Evolutionary conservation across 2,797 vertebrate genomes (phyloP).

Genomic region (Danio jaintianensis): DNA sequence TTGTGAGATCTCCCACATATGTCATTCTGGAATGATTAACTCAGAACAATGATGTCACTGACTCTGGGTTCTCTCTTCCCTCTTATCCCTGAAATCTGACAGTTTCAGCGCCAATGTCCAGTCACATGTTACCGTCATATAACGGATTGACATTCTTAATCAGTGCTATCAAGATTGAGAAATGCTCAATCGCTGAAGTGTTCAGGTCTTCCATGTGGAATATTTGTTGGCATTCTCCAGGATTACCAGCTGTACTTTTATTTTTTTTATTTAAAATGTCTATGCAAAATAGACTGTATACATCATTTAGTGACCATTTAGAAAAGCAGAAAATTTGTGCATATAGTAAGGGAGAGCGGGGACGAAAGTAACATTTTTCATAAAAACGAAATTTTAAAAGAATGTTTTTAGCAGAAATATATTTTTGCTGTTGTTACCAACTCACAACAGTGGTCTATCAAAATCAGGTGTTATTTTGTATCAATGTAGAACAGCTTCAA

Average conservation of each 20-base stretch:
- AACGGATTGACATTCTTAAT: constrained; percentile 14
- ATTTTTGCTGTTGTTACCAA: too few species aligned
- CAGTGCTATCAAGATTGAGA: not conserved
- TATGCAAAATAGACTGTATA: too few species aligned
- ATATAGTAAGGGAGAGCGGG: too few species aligned
- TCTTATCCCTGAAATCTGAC: constrained; percentile 34
- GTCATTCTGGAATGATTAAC: constrained; percentile 34
- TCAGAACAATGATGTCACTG: constrained; percentile 54
- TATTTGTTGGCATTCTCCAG: not conserved
- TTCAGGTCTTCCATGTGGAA: not conserved
- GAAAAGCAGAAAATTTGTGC: too few species aligned
- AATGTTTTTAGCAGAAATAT: too few species aligned
- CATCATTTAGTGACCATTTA: too few species aligned
- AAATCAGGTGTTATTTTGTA: too few species aligned
- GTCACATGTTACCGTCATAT: constrained; percentile 10
- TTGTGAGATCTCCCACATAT: constrained; percentile 41
- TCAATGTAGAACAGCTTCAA: too few species aligned
- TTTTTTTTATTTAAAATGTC: too few species aligned
- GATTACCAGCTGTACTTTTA: not conserved
- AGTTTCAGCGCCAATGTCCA: constrained; percentile 23
- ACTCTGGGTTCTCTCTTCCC: constrained; percentile 34
- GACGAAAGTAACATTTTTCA: too few species aligned
- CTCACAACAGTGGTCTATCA: too few species aligned
- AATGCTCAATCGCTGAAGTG: not conserved
- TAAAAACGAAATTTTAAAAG: too few species aligned